Conservation (phyloP, 1,140 invertebrate genomes). For the Adoxophyes honmai region DNA sequence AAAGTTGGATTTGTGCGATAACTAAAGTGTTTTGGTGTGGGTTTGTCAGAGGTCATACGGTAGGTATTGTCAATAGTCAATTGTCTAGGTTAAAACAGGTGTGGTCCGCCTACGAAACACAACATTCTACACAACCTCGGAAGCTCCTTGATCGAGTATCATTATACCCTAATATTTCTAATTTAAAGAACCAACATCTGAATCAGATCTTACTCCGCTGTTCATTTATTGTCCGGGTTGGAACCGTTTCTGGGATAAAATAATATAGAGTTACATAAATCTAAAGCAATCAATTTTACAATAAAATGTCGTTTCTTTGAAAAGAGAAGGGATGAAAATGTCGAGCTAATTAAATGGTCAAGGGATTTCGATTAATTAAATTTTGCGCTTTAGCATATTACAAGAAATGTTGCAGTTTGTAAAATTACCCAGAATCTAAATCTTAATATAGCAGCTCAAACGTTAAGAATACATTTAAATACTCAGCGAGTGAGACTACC, state of each 20-base stretch:
- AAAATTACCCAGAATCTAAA: not conserved
- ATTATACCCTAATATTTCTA: constrained; percentile 7
- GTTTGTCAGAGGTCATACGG: constrained; percentile 63
- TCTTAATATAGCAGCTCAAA: constrained; percentile 5
- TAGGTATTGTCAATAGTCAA: constrained; percentile 69
- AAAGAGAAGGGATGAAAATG: not conserved
- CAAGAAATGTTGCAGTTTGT: not conserved
- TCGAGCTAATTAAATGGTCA: constrained; percentile 7
- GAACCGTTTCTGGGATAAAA: not conserved
- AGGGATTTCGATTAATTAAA: not conserved
- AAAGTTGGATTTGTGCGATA: constrained; percentile 59
- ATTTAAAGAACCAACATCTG: constrained; percentile 1
- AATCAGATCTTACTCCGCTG: constrained; percentile 13
- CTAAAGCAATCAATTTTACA: not conserved
- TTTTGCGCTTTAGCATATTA: not conserved
- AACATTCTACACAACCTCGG: constrained; percentile 62
- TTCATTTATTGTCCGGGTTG: constrained; percentile 4
- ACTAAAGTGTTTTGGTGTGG: constrained; percentile 42
- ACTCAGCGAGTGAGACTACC: not conserved
- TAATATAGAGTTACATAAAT: not conserved
- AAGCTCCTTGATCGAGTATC: constrained; percentile 45
- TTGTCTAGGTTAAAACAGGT: constrained; percentile 39
- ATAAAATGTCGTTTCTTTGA: constrained; percentile 11
- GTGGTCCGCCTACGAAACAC: constrained; percentile 44
- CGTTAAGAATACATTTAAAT: not conserved